Percentiles rank a stretch among this genome's conserved stretches.
Conservation (phyloP, 2,888 invertebrate genomes). For the Euphydryas editha region DNA sequence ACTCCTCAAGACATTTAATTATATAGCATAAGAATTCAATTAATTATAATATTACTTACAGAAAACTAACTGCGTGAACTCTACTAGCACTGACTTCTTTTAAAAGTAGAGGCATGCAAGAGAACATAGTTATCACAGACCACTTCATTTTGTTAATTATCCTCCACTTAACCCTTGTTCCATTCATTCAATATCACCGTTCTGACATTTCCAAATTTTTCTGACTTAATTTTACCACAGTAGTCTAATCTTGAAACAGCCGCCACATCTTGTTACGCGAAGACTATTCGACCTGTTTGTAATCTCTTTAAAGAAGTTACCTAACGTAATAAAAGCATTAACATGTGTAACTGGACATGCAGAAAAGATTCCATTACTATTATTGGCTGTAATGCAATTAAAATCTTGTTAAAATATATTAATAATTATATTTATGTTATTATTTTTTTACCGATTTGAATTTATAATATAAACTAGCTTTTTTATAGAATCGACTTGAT, state of each 20-base stretch:
- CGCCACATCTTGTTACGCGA: slow-evolving; percentile 29
- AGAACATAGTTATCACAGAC: slow-evolving; percentile 44
- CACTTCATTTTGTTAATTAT: slow-evolving; percentile 48
- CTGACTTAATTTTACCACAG: not conserved
- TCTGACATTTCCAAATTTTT: slow-evolving; percentile 25
- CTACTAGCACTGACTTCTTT: slow-evolving; percentile 55
- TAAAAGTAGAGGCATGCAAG: slow-evolving; percentile 51
- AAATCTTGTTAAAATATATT: slow-evolving; percentile 28
- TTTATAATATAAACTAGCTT: too few species aligned
- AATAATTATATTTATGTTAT: not conserved
- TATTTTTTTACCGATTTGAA: too few species aligned
- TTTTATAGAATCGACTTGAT: too few species aligned
- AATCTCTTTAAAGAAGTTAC: slow-evolving; percentile 43
- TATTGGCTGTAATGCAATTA: slow-evolving; percentile 4
- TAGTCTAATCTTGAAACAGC: slow-evolving; percentile 14
- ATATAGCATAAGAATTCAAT: not conserved
- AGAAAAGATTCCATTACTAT: slow-evolving; percentile 37
- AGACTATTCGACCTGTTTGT: slow-evolving; percentile 36
- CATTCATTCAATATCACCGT: slow-evolving; percentile 37
- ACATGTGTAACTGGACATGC: slow-evolving; percentile 35
- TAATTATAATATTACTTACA: slow-evolving; percentile 60
- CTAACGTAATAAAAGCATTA: slow-evolving; percentile 42
- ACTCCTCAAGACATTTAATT: not conserved
- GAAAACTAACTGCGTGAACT: slow-evolving; percentile 73
- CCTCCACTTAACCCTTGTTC: slow-evolving; percentile 39